Base-by-base conservation (phyloP, 2,888 invertebrate genomes). In the Creontiades dilutus region DNA sequence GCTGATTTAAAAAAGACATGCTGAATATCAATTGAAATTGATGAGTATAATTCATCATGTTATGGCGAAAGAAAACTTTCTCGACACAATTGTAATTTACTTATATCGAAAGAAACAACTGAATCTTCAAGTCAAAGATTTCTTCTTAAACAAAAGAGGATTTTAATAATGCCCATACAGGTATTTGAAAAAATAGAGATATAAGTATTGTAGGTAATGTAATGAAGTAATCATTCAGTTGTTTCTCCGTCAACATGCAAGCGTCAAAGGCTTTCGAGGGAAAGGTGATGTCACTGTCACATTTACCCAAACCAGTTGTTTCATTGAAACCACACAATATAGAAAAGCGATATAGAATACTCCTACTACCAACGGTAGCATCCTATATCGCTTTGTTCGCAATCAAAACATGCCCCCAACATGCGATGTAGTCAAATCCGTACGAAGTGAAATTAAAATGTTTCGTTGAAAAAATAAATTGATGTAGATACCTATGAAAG, bases 31-130 rank as follows among this genome's bases (percentile, higher is more conserved):
- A 37, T 4, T 37, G 7, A 37, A 37, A 37, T 37, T 37, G 37
- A 37, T 37, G 37, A 7, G 7, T 37, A 37, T 52, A 16, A 7
- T 48, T 48, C 52, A 52, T 52, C 52, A 14, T 52, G 52, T 52
- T 37, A 52, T 52, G 61, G 68, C 23, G 68, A 68, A 68, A 68
- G 27, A 68, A 68, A 68, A 68, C 68, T 68, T 68, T 27, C 68
- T 68, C 23, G 9, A 68, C 68, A 68, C 23, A 68, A 37, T 37
- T 37, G 68, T 11, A 61, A 68, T n/a, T n/a, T 68, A 19, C 19
- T 23, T 23, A 23, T 68, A 68, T 68, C 23, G 68, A 68, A 68
- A 23, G 68, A 68, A 68, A 68, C 68, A 68, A 68, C 68, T 68
- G 68, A 61, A 68, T 11, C 16, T 14, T 52, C 52, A 2, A 4